phyloP scores from a whole-genome alignment of 2,888 invertebrate species.

The Phaedon cochleariae region DNA sequence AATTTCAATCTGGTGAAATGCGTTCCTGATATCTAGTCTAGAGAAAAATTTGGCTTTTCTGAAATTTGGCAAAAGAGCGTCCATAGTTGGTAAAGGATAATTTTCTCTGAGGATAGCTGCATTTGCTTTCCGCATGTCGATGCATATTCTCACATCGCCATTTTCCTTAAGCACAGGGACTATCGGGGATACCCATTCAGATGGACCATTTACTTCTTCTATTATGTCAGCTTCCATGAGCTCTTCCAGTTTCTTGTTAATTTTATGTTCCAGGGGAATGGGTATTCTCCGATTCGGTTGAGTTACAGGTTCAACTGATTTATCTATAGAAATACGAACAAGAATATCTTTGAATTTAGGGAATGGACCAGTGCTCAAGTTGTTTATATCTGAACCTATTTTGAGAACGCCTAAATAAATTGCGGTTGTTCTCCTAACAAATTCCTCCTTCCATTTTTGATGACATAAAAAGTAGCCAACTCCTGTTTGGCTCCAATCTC shows the following conservation, averaged over 20 bases:
- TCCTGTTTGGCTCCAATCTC: too few species aligned
- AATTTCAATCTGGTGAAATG: constrained; percentile 31
- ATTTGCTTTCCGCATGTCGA: constrained; percentile 27
- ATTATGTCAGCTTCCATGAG: background rate
- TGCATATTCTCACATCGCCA: too few species aligned
- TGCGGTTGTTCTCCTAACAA: constrained; percentile 26
- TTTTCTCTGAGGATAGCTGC: constrained; percentile 23
- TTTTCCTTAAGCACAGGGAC: too few species aligned
- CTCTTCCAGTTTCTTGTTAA: constrained; percentile 37
- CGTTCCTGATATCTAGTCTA: constrained; percentile 24
- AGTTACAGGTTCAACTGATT: constrained; percentile 42
- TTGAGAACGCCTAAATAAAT: background rate
- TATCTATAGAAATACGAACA: too few species aligned
- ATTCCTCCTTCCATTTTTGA: constrained; percentile 26
- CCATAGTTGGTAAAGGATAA: constrained; percentile 27
- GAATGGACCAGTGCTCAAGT: background rate
- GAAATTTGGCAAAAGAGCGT: constrained; percentile 20
- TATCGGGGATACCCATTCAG: too few species aligned
- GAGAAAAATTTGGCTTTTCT: constrained; percentile 21
- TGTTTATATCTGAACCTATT: too few species aligned
- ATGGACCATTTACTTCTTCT: too few species aligned
- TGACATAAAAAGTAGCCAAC: background rate
- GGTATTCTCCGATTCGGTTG: constrained; percentile 51
- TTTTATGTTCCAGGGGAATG: constrained; percentile 24
- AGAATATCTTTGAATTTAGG: constrained; percentile 23